Evolutionary conservation across 2,113 vertebrate genomes (phyloP), one percentile per base, ranked within the genome.

Genomic region (Cyphomyrus discorhynchus): DNA sequence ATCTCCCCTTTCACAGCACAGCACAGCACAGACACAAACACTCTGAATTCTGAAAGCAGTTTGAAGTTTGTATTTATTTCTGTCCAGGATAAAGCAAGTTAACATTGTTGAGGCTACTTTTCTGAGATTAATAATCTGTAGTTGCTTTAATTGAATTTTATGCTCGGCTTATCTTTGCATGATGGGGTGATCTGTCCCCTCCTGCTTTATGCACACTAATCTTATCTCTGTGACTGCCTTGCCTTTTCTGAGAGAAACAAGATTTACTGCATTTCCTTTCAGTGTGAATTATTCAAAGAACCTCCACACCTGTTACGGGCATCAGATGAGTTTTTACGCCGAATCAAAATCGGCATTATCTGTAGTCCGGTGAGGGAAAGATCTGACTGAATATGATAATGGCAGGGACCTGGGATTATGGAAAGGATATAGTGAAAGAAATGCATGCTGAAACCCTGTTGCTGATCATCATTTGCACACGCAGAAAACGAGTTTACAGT

Each of bases 101-200:
- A 45, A 45, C 24, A 53, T 42, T 24, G 31, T 88, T n/a, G 21
- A 39, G 7, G 56, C 31, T 87, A 58, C 27, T 88, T 88, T 88
- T 62, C 52, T 45, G 53, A 21, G 53, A 88, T 88, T 66, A 88
- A 27, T n/a, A 88, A 62, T 46, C 31, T 66, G 31, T 9, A 21
- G n/a, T 66, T 87, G 86, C 39, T 45, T 88, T 58, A 88, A 88
- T 88, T 88, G 87, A 45, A 88, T 62, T 88, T 88, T 66, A 58
- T 35, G 19, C 50, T 87, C 31, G 19, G 27, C 24, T 53, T 56
- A 39, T 87, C n/a, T 62, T 50, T 90, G 85, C 84, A 93, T 91
- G 90, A 92, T 94, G 95, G 93, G 92, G 93, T 92, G 92, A 91
- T 92, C 1, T 87, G 93, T 89, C 90, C 92, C 92, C 82, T 92